Evolutionary conservation across 2,888 invertebrate species (phyloP).

Genomic region (Meiosimyza platycephala): DNA sequence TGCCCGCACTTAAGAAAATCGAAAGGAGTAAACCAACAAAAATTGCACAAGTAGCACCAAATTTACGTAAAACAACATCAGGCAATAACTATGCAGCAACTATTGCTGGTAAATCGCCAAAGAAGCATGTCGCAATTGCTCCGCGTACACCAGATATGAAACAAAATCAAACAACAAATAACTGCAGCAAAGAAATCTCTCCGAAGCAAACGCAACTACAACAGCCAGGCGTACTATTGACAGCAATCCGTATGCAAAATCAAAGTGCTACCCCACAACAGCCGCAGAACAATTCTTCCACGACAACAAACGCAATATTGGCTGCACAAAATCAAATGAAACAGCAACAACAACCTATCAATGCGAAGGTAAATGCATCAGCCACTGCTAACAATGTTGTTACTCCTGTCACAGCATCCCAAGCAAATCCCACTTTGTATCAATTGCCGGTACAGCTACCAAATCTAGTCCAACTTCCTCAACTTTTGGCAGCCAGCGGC

Average conservation of each 20-base stretch:
- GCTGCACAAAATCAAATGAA: conserved; percentile 48
- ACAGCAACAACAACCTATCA: conserved; percentile 40
- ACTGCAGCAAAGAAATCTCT: conserved; percentile 12
- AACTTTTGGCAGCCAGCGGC: conserved; percentile 70
- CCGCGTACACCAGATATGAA: conserved; percentile 65
- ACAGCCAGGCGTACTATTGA: conserved; percentile 70
- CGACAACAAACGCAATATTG: conserved; percentile 30
- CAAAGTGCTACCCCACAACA: conserved; percentile 42
- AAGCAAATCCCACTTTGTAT: conserved; percentile 65
- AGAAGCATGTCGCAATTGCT: conserved; percentile 67
- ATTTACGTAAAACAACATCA: conserved; percentile 63
- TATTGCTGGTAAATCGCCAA: conserved; percentile 62
- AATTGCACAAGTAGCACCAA: conserved; percentile 67
- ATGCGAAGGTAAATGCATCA: conserved; percentile 27
- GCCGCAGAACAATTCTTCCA: conserved; percentile 45
- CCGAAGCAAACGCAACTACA: conserved; percentile 32
- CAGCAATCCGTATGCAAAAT: conserved; percentile 70
- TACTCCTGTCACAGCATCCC: conserved; percentile 35
- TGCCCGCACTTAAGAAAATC: conserved; percentile 66
- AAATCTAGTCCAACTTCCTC: conserved; percentile 75
- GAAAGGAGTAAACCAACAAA: conserved; percentile 67
- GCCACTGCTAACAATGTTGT: conserved; percentile 31
- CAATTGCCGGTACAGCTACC: conserved; percentile 74
- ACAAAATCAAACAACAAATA: conserved; percentile 46
- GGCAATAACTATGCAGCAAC: conserved; percentile 33